These are phyloP conservation scores for Pristionchus maxplancki DNA, from an alignment of 2,888 invertebrate species.

Conservation along the genomic window DNA sequence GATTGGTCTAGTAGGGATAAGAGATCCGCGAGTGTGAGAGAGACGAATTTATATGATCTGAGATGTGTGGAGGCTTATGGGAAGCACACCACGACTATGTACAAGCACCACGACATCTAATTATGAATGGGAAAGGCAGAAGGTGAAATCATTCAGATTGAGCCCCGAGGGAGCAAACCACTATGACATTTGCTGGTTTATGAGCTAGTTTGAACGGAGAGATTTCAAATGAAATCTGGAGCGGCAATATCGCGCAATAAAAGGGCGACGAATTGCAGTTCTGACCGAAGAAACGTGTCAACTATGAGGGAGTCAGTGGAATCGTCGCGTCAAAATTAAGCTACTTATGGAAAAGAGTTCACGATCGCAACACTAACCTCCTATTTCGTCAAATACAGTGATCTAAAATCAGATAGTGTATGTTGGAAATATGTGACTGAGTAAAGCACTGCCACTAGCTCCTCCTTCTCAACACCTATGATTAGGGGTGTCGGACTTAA, in stretches of 20 bases:
- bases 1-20: not conserved
- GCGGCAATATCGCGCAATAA: not conserved
- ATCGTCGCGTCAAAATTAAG: not conserved
- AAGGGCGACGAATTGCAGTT: not conserved
- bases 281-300: not conserved
- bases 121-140: not conserved
- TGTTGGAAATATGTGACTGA: not conserved
- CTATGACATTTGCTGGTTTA: not conserved
- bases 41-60: conserved; percentile 31
- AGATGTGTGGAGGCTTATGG: not conserved
- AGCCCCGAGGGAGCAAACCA: not conserved
- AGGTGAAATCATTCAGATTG: not conserved
- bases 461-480: not conserved
- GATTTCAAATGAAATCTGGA: not conserved
- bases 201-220: not conserved
- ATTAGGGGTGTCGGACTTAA: not conserved
- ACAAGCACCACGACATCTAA: not conserved
- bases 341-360: conserved; percentile 25
- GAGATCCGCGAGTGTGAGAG: not conserved
- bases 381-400: not conserved
- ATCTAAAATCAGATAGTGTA: not conserved
- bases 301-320: not conserved
- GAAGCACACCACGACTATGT: not conserved
- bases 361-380: not conserved
- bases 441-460: not conserved